Conservation (phyloP, 2,797 vertebrate species). For the Poecile montanus region DNA sequence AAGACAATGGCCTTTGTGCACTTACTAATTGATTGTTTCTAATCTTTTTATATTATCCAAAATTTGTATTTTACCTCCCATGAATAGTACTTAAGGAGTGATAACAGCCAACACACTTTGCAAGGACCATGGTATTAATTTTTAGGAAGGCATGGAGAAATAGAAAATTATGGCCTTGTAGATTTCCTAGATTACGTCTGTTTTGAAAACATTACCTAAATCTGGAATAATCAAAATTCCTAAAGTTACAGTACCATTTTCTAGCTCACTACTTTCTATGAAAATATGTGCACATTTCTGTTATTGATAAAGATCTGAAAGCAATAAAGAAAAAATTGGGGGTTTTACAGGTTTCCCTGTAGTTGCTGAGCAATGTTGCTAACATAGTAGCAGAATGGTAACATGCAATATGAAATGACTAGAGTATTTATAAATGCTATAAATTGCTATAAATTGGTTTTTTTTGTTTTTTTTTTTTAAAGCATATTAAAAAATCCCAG, state of each 20-base stretch:
- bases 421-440: not conserved
- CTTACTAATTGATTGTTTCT: not conserved
- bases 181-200: not conserved
- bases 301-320: not conserved
- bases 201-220: not conserved
- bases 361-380: not conserved
- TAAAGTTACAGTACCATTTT: not conserved
- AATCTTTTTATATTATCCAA: not conserved
- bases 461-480: not conserved
- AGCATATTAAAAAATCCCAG: not conserved
- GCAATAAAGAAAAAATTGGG: not conserved
- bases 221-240: not conserved
- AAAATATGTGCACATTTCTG: accelerated
- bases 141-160: not conserved
- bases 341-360: not conserved
- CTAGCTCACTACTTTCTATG: not conserved
- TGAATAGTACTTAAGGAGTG: not conserved
- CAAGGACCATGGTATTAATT: not conserved
- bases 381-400: not conserved
- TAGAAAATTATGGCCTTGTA: not conserved
- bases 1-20: not conserved
- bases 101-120: not conserved
- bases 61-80: not conserved
- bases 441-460: too few species aligned
- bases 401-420: not conserved